Conservation (phyloP, 2,888 invertebrate species). For the Allophyes oxyacanthae region DNA sequence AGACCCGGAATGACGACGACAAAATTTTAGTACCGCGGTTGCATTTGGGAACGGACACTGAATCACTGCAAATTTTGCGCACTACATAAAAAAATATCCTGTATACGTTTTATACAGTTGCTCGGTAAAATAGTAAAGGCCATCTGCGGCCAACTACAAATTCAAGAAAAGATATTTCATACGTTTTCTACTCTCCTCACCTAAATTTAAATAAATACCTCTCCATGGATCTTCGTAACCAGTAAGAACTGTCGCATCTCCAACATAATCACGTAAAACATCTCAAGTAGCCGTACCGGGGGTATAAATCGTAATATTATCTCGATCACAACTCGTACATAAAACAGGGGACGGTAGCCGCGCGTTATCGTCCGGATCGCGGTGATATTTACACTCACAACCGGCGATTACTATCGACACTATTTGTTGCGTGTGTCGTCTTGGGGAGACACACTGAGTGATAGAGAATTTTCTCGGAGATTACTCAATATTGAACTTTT, state of each 20-base stretch:
- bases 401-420: conserved; percentile 81
- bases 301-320: conserved; percentile 81
- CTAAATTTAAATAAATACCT: too few relatives aligned
- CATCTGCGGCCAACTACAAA: too few relatives aligned
- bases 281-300: conserved; percentile 75
- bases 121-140: too few relatives aligned
- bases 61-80: too few relatives aligned
- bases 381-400: conserved; percentile 66
- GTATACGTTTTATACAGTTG: too few relatives aligned
- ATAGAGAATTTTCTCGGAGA: background rate
- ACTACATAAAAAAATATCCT: too few relatives aligned
- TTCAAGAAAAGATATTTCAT: too few relatives aligned
- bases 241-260: conserved; percentile 30
- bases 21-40: too few relatives aligned
- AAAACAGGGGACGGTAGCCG: conserved; percentile 76
- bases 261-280: conserved; percentile 62
- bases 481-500: too few relatives aligned
- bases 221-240: background rate
- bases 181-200: too few relatives aligned
- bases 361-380: conserved; percentile 71
- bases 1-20: too few relatives aligned
- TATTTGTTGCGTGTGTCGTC: conserved; percentile 77
- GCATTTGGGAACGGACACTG: too few relatives aligned
- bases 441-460: conserved; percentile 60
- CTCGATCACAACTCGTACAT: conserved; percentile 77